Evolutionary conservation across 2,797 vertebrate species (phyloP).

Genomic region (Erithacus rubecula): DNA sequence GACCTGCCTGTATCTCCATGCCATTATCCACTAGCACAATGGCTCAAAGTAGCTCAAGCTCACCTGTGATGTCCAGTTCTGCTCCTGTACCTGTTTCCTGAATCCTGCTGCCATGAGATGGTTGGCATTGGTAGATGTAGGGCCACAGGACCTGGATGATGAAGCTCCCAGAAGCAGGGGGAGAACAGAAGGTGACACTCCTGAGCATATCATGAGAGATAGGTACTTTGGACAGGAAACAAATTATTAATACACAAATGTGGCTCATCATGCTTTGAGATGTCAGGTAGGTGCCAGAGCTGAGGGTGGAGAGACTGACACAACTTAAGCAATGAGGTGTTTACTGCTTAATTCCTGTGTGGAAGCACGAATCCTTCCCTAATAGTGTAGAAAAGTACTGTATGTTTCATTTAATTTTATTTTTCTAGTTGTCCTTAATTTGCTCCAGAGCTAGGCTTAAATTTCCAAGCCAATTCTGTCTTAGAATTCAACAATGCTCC

Average conservation of each 20-base stretch:
- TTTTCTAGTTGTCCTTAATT: background rate
- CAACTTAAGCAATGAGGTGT: background rate
- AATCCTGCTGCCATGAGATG: background rate
- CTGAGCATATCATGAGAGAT: background rate
- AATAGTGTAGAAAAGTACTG: background rate
- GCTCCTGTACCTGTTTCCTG: background rate
- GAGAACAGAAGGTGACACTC: background rate
- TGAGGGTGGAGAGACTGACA: background rate
- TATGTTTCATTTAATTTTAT: background rate
- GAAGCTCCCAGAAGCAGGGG: background rate
- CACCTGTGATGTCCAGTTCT: background rate
- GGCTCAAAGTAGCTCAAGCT: background rate
- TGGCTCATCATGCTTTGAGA: background rate
- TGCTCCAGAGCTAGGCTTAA: background rate
- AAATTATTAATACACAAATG: accelerated
- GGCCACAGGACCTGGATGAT: background rate
- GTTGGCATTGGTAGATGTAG: background rate
- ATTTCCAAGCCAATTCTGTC: background rate
- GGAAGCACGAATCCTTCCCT: background rate
- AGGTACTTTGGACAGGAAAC: background rate
- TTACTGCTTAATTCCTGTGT: background rate
- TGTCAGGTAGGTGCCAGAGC: background rate
- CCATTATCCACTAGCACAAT: too few relatives aligned
- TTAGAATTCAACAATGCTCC: background rate
- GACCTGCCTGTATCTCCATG: background rate